Conservation (phyloP, 1,140 invertebrate genomes). For the Drosophila arizonae region DNA sequence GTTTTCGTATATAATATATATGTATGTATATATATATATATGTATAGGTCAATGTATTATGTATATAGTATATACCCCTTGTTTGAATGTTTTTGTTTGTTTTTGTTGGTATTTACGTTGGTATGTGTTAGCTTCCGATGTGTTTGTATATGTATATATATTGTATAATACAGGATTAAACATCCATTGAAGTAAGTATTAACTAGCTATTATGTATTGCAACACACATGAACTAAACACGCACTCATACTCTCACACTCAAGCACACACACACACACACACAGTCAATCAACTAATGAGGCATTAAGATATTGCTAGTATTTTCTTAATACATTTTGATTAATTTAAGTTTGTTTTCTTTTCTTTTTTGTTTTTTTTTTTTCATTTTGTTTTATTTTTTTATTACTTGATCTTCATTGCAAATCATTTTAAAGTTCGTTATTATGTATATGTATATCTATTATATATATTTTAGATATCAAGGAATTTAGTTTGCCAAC, state of each 20-base stretch:
- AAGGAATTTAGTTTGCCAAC: no score
- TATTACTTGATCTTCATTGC: no score
- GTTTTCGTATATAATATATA: conserved; percentile 46
- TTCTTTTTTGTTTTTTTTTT: background rate
- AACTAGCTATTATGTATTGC: conserved; percentile 30
- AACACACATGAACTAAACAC: background rate
- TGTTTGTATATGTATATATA: conserved; percentile 24
- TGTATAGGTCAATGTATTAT: conserved; percentile 23
- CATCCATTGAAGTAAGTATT: conserved; percentile 32
- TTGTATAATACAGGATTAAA: conserved; percentile 47
- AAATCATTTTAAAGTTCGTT: no score
- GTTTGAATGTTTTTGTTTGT: conserved; percentile 12
- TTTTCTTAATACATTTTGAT: conserved; percentile 29
- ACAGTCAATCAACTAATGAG: conserved; percentile 27
- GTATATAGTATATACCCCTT: conserved; percentile 42
- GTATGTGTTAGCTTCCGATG: conserved; percentile 1
- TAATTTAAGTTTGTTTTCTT: background rate
- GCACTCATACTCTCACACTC: conserved; percentile 18
- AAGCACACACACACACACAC: conserved; percentile 22
- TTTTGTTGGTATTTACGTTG: background rate
- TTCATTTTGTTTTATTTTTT: no score
- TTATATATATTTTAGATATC: no score
- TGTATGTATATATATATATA: conserved; percentile 7
- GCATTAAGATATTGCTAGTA: conserved; percentile 45
- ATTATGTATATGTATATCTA: no score